A percentile compares a stretch with the other conserved stretches of the same genome.
phyloP scores from a whole-genome alignment of 1,140 invertebrate species.

The Euura saliciscinereae region DNA sequence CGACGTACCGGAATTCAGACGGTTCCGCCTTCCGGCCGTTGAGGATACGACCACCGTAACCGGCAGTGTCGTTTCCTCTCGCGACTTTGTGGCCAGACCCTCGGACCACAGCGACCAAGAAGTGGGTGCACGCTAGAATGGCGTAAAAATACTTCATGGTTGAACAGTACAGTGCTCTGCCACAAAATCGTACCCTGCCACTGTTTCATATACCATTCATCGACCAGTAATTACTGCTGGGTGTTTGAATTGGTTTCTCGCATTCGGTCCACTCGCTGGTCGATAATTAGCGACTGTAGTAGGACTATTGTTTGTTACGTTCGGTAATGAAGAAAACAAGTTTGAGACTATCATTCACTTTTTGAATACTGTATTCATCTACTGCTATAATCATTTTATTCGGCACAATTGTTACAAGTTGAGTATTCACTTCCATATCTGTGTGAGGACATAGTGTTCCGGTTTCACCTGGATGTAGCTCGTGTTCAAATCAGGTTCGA shows the following conservation, averaged over 20 bases:
- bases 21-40: background rate
- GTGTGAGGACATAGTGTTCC: background rate
- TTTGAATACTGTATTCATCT: background rate
- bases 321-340: background rate
- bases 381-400: too few relatives aligned
- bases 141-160: too few relatives aligned
- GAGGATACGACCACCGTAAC: background rate
- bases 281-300: too few relatives aligned
- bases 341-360: background rate
- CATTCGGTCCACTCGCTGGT: too few relatives aligned
- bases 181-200: too few relatives aligned
- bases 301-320: too few relatives aligned
- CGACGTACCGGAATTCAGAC: background rate
- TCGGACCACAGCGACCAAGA: background rate
- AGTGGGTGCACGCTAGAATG: background rate
- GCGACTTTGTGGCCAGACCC: background rate
- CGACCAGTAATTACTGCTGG: too few relatives aligned
- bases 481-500: background rate
- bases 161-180: too few relatives aligned
- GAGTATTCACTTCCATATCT: too few relatives aligned
- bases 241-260: too few relatives aligned
- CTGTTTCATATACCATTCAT: too few relatives aligned
- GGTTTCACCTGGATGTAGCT: background rate
- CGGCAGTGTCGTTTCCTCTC: background rate
- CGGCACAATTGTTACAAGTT: too few relatives aligned